Evolutionary conservation across 35 echinoderm and acorn worm genomes (phyloP).

Genomic region (Acanthaster planci): DNA sequence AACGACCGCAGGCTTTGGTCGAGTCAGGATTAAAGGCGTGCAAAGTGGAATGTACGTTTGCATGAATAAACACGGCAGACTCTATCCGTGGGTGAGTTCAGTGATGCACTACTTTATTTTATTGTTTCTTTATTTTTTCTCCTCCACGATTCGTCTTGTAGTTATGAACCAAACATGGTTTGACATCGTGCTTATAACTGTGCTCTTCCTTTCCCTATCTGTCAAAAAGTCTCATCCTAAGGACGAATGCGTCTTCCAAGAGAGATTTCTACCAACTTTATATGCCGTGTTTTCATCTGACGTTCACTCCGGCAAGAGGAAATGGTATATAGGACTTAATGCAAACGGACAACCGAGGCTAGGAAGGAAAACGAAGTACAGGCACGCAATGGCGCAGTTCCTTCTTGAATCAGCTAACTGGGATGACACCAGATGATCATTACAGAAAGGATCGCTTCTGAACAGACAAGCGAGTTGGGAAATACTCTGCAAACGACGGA

Average conservation of each 20-base stretch:
- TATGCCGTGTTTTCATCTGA: slow-evolving; percentile 29
- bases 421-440: background rate
- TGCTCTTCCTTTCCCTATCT: background rate
- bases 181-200: no score
- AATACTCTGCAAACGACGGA: background rate
- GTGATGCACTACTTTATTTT: no score
- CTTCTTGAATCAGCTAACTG: background rate
- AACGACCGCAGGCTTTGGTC: slow-evolving; percentile 12
- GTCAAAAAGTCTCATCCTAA: background rate
- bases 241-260: slow-evolving; percentile 27
- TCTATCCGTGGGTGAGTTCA: slow-evolving; percentile 38
- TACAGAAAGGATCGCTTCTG: background rate
- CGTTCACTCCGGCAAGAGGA: background rate
- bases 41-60: slow-evolving; percentile 35
- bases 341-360: slow-evolving; percentile 16
- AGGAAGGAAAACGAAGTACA: slow-evolving; percentile 18
- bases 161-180: no score
- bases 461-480: background rate
- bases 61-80: slow-evolving; percentile 19
- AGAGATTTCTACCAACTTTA: slow-evolving; percentile 25
- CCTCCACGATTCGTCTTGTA: no score
- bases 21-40: slow-evolving; percentile 27
- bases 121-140: no score
- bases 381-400: slow-evolving; percentile 37
- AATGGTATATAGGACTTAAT: slow-evolving; percentile 27